phyloP scores from a whole-genome alignment of 2,888 invertebrate species.

The Torymus aiolomorphi region DNA sequence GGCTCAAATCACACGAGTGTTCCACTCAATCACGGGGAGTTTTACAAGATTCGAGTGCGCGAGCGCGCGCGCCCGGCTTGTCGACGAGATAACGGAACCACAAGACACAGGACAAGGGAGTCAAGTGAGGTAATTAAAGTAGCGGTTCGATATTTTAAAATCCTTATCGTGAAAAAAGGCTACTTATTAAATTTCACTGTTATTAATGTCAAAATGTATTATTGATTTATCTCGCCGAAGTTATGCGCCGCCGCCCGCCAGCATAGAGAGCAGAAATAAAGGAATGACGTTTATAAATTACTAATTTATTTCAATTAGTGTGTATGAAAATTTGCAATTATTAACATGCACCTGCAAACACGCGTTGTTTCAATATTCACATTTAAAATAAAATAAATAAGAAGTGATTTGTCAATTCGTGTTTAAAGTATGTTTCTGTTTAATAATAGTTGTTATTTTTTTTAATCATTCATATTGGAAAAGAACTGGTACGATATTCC shows the following conservation, averaged over 20 bases:
- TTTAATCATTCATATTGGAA: no score
- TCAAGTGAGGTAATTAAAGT: conserved; percentile 50
- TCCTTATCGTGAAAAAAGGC: conserved; percentile 35
- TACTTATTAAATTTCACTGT: conserved; percentile 49
- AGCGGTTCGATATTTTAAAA: conserved; percentile 51
- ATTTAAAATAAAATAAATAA: no score
- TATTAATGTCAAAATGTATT: conserved; percentile 32
- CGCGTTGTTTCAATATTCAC: neutral
- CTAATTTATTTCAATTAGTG: conserved; percentile 11
- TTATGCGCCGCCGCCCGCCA: neutral
- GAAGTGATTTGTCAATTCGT: no score
- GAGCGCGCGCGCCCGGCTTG: neutral
- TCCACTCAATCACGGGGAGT: conserved; percentile 28
- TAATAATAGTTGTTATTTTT: no score
- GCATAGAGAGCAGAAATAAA: neutral
- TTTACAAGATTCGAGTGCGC: conserved; percentile 31
- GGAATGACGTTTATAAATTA: conserved; percentile 10
- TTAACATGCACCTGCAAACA: neutral
- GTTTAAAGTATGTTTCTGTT: no score
- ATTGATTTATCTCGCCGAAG: conserved; percentile 20
- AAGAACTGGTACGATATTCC: no score
- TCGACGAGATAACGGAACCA: conserved; percentile 44
- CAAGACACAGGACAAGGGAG: conserved; percentile 25
- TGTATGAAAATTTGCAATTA: conserved; percentile 7
- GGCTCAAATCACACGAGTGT: conserved; percentile 21